Evolutionary conservation across 2,888 invertebrate genomes (phyloP), one percentile per base, ranked within the genome.

Genomic region (Sesia bembeciformis): DNA sequence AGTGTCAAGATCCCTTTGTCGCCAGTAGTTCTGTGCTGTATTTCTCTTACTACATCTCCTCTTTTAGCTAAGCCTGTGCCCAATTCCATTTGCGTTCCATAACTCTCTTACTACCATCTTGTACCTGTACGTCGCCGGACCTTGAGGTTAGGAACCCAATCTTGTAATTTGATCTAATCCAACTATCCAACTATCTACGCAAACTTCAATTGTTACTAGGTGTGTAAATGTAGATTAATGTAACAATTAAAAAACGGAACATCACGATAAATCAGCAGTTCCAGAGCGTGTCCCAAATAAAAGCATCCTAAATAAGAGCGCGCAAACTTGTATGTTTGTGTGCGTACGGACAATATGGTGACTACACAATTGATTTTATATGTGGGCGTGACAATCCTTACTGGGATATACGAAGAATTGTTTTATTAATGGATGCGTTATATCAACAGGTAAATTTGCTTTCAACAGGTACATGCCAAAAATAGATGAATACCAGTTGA

Each of bases 321-420:
- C 54, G 42, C 41, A 43, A 46, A 55, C 56, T 53, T 56, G 58
- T 56, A 55, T 50, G 53, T 50, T 46, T 50, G 50, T 50, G 7
- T 50, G 50, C 38, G 46, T 50, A 50, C 38, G 46, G 43, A 8
- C 53, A 56, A 42, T 53, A 49, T 40, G 54, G 54, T 58, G 55
- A 56, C 58, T 54, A 67, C 62, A 76, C 74, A 75, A 76, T 76
- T 74, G 73, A 70, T 66, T 74, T 61, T 63, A 58, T 56, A 61
- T 76, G 77, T 77, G 66, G 61, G 76, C 60, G 72, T 74, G 67
- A 62, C 60, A 57, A 58, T 59, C 59, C 42, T 42, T 58, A 54
- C 64, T 60, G 53, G 55, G 64, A 67, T 57, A 62, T 52, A 56
- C 4, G 39, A 50, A 50, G 50, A 7, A 5, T 7, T 38, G 3